phyloP scores from a whole-genome alignment of 2,113 vertebrate species.

The Scopus umbretta region DNA sequence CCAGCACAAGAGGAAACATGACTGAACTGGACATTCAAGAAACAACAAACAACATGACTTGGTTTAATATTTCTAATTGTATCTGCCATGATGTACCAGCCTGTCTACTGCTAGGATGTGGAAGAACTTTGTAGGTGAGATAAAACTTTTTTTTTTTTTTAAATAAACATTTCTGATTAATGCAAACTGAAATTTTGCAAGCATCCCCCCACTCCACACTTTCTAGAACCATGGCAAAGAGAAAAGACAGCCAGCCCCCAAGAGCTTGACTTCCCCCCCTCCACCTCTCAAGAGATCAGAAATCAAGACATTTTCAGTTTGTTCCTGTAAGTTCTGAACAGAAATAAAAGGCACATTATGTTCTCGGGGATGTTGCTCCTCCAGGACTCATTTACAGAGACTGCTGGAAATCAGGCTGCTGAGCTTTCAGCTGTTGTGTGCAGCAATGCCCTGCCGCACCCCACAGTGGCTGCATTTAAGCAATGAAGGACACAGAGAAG shows the following conservation, averaged over 20 bases:
- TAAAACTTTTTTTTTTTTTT: not conserved
- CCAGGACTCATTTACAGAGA: not conserved
- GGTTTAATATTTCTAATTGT: not conserved
- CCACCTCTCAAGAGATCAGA: not conserved
- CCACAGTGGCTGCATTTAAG: not conserved
- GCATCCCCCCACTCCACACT: not conserved
- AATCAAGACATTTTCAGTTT: not conserved
- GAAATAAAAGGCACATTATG: not conserved
- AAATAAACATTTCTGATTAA: not conserved
- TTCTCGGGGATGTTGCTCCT: not conserved
- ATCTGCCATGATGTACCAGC: not conserved
- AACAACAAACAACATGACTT: not conserved
- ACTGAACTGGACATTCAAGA: not conserved
- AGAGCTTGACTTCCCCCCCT: not conserved
- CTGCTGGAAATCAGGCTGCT: not conserved
- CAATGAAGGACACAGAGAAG: not conserved
- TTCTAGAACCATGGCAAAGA: not conserved
- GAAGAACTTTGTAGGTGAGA: not conserved
- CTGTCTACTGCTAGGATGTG: not conserved
- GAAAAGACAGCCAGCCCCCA: not conserved
- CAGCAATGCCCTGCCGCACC: not conserved
- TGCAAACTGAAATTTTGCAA: not conserved
- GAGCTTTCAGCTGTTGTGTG: not conserved
- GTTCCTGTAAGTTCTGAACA: not conserved
- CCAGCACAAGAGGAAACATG: not conserved